Evolutionary conservation across 2,797 vertebrate genomes (phyloP), one percentile per base, ranked within the genome.

Genomic region (Tadarida brasiliensis): DNA sequence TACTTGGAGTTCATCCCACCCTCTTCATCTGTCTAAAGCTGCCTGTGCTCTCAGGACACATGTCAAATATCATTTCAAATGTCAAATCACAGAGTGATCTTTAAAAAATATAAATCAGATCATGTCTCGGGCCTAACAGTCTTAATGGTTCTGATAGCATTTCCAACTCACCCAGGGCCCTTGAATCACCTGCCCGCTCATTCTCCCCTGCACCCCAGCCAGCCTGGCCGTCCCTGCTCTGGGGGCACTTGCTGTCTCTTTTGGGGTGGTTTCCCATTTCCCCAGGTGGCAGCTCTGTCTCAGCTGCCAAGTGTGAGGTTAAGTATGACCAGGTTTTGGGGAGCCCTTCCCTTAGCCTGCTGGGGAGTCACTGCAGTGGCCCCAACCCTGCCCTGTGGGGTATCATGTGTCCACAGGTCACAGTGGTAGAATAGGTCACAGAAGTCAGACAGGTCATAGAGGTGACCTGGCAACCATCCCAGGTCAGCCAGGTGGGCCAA

Each of bases 71-170:
- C 39, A 44, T 44, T 44, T 44, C 39, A 44, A 44, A 44, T 44
- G 39, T 94, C 96, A 96, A n/a, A 49, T n/a, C 90, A 63, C 90
- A 22, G 87, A 67, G 59, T 47, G 82, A 90, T 92, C 96, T 95
- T 96, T 87, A 57, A 44, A 70, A 93, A 84, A 68, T 26, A 82
- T 77, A 70, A 78, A 88, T 57, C 94, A 67, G 81, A 67, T 24
- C 63, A 16, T n/a, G 59, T 68, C 56, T 67, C 59, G 24, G 10
- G 80, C 92, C n/a, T n/a, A n/a, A n/a, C n/a, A n/a, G 10, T 61
- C 74, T 19, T 47, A 19, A n/a, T 59, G 83, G 74, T n/a, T 44
- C 73, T 4, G n/a, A 35, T 28, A 22, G 91, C 86, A 15, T 78
- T 19, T 89, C 67, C 56, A 11, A 14, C 54, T 28, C 22, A 49